These are phyloP conservation scores for Hydropotes inermis DNA, from an alignment of 2,113 vertebrate genomes.

Conservation along the genomic window DNA sequence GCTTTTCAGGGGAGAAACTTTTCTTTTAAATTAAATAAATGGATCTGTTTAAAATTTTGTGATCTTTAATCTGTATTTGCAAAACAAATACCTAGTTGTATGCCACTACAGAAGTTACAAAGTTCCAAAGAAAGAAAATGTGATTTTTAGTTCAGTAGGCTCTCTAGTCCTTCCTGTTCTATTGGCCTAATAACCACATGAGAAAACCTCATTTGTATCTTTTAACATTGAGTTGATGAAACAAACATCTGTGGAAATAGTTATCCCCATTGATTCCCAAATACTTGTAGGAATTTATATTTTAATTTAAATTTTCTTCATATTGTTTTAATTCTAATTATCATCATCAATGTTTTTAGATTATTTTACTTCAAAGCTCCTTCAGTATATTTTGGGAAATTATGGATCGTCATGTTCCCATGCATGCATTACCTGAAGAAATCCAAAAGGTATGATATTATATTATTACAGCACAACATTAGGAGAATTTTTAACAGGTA, in stretches of 20 bases:
- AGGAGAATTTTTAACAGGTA: not conserved
- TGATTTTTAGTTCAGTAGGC: not conserved
- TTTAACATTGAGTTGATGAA: not conserved
- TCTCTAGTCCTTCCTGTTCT: not conserved
- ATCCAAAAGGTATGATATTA: constrained; percentile 78
- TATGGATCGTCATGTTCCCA: constrained; percentile 78
- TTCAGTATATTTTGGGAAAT: not conserved
- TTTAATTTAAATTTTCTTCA: constrained; percentile 4
- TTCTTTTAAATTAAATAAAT: constrained; percentile 12
- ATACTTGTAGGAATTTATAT: not conserved
- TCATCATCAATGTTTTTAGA: constrained; percentile 55
- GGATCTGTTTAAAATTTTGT: constrained; percentile 14
- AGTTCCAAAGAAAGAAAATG: constrained; percentile 15
- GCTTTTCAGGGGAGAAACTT: not conserved
- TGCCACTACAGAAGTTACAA: not conserved
- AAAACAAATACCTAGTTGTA: constrained; percentile 25
- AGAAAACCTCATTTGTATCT: not conserved
- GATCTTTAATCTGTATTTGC: not conserved
- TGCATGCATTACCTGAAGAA: constrained; percentile 79
- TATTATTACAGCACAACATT: not conserved
- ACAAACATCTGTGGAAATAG: not conserved
- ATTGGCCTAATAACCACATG: not conserved
- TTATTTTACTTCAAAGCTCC: not conserved
- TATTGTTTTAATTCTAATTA: not conserved
- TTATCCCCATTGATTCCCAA: not conserved